Evolutionary conservation across 23 tunicate species (phyloP), one percentile per base, ranked within the genome.

Genomic region (Phallusia fumigata): DNA sequence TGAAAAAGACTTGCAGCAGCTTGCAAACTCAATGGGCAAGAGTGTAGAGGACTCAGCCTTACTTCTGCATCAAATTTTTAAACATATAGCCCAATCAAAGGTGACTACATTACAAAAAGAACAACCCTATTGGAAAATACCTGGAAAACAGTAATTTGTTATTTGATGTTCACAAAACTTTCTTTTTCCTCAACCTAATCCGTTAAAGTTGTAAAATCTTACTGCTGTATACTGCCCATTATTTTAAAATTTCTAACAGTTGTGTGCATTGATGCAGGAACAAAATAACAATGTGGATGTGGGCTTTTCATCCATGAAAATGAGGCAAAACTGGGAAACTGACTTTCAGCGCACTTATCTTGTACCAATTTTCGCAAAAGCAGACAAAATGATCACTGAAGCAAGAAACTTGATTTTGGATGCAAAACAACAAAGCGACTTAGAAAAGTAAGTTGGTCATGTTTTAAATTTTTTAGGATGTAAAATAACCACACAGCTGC

Each of bases 301-400:
- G n/a, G n/a, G 30, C 44, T 74, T 74, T 15, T 18, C 31, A 13
- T 52, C 87, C 6, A 76, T 84, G 74, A 40, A 80, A 30, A 69
- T 28, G 74, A 75, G 94, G n/a, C 52, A 76, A 80, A 31, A 40
- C 18, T 89, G 94, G 94, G 94, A 89, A 80, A 76, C 50, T 26
- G 73, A 35, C 15, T 89, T 89, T 51, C 81, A 76, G 18, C 40
- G 78, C 31, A 32, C 33, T 5, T 84, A 77, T 80, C 69, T 89
- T 8, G 19, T 64, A 19, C 82, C 86, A 40, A 53, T 78, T 10
- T 89, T 89, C 58, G 80, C 64, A 36, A 36, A 84, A 21, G 36
- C 44, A 19, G 94, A 89, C 58, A 78, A 80, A 36, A 51, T 35
- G n/a, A 80, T 89, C 45, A 76, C 74, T 18, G 81, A 84, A 32